Base-by-base conservation (phyloP, 2,797 vertebrate species). In the Coreius guichenoti region DNA sequence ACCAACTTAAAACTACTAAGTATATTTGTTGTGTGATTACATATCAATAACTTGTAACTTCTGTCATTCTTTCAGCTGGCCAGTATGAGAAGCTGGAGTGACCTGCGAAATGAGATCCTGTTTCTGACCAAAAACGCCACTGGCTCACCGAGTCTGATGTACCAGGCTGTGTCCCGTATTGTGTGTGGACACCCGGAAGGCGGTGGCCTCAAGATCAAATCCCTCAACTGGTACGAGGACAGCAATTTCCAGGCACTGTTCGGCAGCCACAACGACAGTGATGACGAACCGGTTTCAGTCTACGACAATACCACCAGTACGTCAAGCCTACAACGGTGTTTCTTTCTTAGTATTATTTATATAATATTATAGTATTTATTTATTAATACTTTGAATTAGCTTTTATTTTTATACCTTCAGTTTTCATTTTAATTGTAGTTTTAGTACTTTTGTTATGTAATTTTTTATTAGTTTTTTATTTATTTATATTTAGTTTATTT, bases 141-240 rank as follows among this genome's bases (percentile, higher is more conserved):
- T 0, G 93, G 95, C 4, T 98, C 98, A 0, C 97, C 98, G 70
- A 94, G 94, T 0, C 83, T 95, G 89, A 96, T 99, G 91, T 99
- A 99, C 92, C 95, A 98, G 92, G 97, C 98, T 0, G 96, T 99
- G 73, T 98, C 97, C 0, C 94, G 98, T 69, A 99, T 99, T 0
- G 96, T 97, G 72, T 99, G 98, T 0, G 98, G 98, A 0, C 98
- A 99, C 80, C 98, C 98, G 0, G 98, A 99, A 86, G 97, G 82
- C 0, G 98, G 98, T 26, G 98, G 98, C 0, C 95, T 99, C 74
- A 98, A 99, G 94, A 99, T 99, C 92, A 99, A 99, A 85, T 98
- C 97, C 45, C 96, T 99, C 80, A 99, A 99, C 94, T 99, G 98
- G 98, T 99, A 99, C 0, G 98, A 99, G 84, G 98, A 99, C 94